Percentiles rank a stretch among this genome's conserved stretches.
These are phyloP conservation scores for Chaetops frenatus DNA, from an alignment of 2,113 vertebrate species.

Conservation along the genomic window DNA sequence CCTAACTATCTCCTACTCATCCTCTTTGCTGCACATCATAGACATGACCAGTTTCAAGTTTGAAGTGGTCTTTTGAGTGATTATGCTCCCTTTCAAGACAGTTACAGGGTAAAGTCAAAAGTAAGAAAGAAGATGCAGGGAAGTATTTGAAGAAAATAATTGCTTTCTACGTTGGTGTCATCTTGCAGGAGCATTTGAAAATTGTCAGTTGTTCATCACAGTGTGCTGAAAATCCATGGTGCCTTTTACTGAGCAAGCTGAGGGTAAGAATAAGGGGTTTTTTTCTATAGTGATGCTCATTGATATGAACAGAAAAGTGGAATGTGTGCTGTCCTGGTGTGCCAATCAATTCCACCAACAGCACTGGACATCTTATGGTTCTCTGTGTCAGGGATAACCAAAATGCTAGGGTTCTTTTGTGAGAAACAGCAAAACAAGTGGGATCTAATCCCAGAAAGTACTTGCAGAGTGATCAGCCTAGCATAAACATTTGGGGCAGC, in stretches of 20 bases:
- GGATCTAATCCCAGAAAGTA: not conserved
- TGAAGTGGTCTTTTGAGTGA: not conserved
- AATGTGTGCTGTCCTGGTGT: not conserved
- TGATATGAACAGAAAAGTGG: not conserved
- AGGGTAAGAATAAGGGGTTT: accelerated
- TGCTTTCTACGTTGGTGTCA: not conserved
- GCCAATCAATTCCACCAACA: not conserved
- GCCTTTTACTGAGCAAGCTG: not conserved
- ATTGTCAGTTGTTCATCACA: not conserved
- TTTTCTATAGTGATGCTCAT: not conserved
- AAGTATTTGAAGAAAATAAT: not conserved
- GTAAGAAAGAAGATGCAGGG: not conserved
- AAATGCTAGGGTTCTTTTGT: not conserved
- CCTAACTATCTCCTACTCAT: not conserved
- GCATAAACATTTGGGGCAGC: not conserved
- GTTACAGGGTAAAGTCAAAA: not conserved
- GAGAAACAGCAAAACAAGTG: not conserved
- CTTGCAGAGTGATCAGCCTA: not conserved
- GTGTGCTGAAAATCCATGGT: not conserved
- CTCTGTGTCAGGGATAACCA: not conserved
- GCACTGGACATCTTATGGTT: not conserved
- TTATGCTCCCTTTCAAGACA: not conserved
- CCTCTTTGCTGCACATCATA: not conserved
- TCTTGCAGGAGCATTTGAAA: not conserved
- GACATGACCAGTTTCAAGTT: accelerated